phyloP scores from a whole-genome alignment of 2,797 vertebrate species.

The Dicrostonyx torquatus region DNA sequence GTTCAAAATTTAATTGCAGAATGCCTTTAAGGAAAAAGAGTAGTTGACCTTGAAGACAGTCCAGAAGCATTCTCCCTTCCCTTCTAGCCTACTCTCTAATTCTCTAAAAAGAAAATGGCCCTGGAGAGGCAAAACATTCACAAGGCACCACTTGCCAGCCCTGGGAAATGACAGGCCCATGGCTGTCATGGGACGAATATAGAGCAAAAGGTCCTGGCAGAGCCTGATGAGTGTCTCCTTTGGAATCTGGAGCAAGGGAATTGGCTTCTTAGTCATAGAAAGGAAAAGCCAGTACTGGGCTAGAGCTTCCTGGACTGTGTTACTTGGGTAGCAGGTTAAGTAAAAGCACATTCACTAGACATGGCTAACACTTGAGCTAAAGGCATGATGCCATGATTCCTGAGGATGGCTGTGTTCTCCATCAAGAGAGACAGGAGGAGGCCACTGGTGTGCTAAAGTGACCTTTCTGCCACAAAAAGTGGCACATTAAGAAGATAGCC shows the following conservation, averaged over 20 bases:
- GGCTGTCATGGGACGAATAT: not conserved
- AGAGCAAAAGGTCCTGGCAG: not conserved
- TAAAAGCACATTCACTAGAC: not conserved
- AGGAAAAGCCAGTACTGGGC: not conserved
- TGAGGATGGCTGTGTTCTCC: not conserved
- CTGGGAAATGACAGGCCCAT: not conserved
- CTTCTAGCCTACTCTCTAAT: not conserved
- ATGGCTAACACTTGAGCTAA: not conserved
- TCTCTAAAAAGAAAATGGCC: not conserved
- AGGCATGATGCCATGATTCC: not conserved
- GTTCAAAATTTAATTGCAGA: constrained; percentile 42
- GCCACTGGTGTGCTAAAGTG: not conserved
- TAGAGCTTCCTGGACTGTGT: not conserved
- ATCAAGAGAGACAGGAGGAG: not conserved
- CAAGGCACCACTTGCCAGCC: not conserved
- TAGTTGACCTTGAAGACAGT: not conserved
- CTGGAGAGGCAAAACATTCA: not conserved
- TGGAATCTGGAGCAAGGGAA: not conserved
- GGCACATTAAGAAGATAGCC: not conserved
- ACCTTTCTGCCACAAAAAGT: not conserved
- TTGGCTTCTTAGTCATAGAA: not conserved
- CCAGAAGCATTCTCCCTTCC: not conserved
- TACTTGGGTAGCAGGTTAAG: not conserved
- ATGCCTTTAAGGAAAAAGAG: not conserved
- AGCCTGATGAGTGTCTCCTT: not conserved